phyloP scores from a whole-genome alignment of 2,113 vertebrate genomes.

The Lepus europaeus region DNA sequence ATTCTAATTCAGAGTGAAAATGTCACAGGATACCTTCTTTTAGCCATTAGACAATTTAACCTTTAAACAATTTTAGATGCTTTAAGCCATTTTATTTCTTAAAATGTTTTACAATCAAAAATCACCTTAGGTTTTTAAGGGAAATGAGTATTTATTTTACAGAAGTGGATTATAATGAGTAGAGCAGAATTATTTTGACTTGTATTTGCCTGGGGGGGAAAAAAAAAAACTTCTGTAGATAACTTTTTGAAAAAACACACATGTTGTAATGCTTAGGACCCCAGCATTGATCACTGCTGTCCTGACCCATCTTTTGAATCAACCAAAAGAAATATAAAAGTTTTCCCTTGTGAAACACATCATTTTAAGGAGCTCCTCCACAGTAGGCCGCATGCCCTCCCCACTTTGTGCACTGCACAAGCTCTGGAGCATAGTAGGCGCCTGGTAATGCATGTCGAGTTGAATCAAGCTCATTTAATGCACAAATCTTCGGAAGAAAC shows the following conservation, averaged over 20 bases:
- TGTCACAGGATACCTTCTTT: conserved; percentile 61
- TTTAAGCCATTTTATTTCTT: conserved; percentile 39
- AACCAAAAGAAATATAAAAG: neutral
- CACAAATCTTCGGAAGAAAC: conserved; percentile 63
- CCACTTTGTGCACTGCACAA: neutral
- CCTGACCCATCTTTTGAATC: neutral
- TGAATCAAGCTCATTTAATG: conserved; percentile 56
- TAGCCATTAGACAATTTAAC: conserved; percentile 48
- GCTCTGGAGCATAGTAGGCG: neutral
- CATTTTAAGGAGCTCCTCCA: neutral
- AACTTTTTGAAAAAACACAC: neutral
- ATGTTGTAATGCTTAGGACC: neutral
- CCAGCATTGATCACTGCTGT: neutral
- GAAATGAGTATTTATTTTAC: conserved; percentile 45
- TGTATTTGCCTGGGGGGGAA: neutral
- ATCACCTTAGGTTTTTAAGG: neutral
- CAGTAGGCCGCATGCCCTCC: neutral
- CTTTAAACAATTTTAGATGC: conserved; percentile 39
- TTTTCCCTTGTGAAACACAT: neutral
- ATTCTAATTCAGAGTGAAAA: conserved; percentile 62
- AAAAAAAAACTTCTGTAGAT: neutral
- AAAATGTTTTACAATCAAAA: conserved; percentile 59
- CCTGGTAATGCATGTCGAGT: neutral
- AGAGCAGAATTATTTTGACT: neutral
- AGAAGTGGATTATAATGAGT: neutral